These are phyloP conservation scores for Halcyon senegalensis DNA, from an alignment of 2,113 vertebrate genomes.

Conservation along the genomic window DNA sequence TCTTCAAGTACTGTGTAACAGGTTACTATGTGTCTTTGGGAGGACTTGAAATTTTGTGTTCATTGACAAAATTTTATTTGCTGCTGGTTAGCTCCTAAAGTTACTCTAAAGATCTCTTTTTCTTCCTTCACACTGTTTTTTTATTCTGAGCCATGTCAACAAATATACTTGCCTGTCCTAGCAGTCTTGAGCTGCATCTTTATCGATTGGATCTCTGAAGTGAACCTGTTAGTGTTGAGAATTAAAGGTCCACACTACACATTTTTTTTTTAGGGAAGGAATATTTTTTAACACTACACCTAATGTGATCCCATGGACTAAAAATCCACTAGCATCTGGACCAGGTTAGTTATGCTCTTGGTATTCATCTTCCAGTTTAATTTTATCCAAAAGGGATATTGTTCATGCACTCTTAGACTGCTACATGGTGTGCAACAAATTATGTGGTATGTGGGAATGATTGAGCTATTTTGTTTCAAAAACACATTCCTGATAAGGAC, in stretches of 20 bases:
- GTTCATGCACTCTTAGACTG: background rate
- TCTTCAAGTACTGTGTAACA: background rate
- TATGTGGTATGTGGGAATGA: background rate
- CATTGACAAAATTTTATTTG: background rate
- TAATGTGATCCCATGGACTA: background rate
- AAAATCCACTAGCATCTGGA: background rate
- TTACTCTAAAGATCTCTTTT: background rate
- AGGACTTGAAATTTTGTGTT: background rate
- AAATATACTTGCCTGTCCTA: background rate
- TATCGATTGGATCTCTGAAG: background rate
- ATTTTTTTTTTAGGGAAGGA: background rate
- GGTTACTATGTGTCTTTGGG: background rate
- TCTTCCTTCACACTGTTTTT: background rate
- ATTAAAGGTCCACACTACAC: background rate
- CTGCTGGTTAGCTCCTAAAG: background rate
- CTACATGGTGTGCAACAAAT: background rate
- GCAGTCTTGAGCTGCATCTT: background rate
- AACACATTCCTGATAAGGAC: background rate
- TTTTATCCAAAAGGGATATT: background rate
- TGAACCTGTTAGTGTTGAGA: background rate
- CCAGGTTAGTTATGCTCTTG: background rate
- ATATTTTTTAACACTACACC: background rate
- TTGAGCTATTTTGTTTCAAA: background rate
- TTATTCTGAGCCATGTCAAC: background rate
- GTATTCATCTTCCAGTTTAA: background rate